Conservation (phyloP, 2,888 invertebrate genomes). For the Ethmia dodecea region DNA sequence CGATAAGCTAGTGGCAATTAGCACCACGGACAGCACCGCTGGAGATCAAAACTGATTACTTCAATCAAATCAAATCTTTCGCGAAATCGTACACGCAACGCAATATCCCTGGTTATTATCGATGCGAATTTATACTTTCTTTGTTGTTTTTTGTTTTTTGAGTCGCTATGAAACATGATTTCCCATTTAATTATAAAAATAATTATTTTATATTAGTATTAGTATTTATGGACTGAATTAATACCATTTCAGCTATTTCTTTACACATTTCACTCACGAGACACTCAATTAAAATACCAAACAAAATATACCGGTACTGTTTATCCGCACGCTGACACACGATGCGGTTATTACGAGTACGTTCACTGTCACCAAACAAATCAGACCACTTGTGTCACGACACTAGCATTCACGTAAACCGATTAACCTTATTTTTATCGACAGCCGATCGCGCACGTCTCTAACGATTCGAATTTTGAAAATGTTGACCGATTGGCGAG, state of each 20-base stretch:
- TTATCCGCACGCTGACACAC: constrained; percentile 22
- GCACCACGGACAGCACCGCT: constrained; percentile 43
- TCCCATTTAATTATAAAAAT: no score
- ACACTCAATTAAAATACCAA: constrained; percentile 17
- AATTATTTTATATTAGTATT: no score
- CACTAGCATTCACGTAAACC: constrained; percentile 20
- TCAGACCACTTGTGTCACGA: constrained; percentile 26
- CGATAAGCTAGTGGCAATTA: constrained; percentile 59
- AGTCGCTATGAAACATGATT: no score
- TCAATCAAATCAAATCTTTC: constrained; percentile 30
- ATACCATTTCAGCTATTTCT: no score
- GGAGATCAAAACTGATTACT: constrained; percentile 31
- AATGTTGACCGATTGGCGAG: constrained; percentile 12
- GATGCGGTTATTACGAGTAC: constrained; percentile 25
- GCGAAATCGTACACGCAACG: constrained; percentile 25
- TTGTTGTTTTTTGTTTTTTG: no score
- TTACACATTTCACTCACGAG: no score
- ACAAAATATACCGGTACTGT: constrained; percentile 28
- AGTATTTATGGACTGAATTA: no score
- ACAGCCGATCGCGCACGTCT: constrained; percentile 19
- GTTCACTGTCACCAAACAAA: constrained; percentile 31
- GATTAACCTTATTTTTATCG: constrained; percentile 34
- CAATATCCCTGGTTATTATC: neutral
- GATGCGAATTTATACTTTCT: no score
- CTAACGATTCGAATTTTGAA: constrained; percentile 25